Evolutionary conservation across 1,140 invertebrate genomes (phyloP).

Genomic region (Diorhabda elongata): DNA sequence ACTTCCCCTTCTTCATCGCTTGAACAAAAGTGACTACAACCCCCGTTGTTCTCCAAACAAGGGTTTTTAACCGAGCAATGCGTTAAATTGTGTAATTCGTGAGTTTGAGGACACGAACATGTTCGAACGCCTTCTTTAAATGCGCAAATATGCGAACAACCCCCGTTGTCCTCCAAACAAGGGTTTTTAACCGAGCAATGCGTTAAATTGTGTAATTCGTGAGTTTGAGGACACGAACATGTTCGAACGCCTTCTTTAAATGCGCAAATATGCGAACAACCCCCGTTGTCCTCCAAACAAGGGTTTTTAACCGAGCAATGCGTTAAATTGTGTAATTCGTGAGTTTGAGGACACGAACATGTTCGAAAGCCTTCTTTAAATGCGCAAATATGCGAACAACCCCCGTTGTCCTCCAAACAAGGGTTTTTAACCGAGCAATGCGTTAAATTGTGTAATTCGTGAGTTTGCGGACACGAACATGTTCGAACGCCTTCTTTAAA

Average conservation of each 20-base stretch:
- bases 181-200: slow-evolving; percentile 61
- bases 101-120: slow-evolving; percentile 54
- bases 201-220: slow-evolving; percentile 46
- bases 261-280: slow-evolving; percentile 61
- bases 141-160: slow-evolving; percentile 63
- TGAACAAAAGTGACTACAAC: slow-evolving; percentile 60
- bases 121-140: slow-evolving; percentile 45
- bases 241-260: slow-evolving; percentile 40
- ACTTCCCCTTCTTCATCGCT: slow-evolving; percentile 48
- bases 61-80: slow-evolving; percentile 67
- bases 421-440: slow-evolving; percentile 41
- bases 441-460: slow-evolving; percentile 44
- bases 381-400: slow-evolving; percentile 46
- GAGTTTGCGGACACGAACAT: slow-evolving; percentile 33
- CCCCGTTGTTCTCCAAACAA: slow-evolving; percentile 58
- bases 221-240: slow-evolving; percentile 56
- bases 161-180: slow-evolving; percentile 61
- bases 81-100: slow-evolving; percentile 50
- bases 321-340: slow-evolving; percentile 41
- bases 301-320: slow-evolving; percentile 39
- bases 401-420: slow-evolving; percentile 55
- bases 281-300: slow-evolving; percentile 53
- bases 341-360: slow-evolving; percentile 33
- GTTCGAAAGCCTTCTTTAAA: slow-evolving; percentile 16
- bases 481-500: slow-evolving; percentile 24